Conservation (phyloP, 2,888 invertebrate genomes). For the Meteorus colon region DNA sequence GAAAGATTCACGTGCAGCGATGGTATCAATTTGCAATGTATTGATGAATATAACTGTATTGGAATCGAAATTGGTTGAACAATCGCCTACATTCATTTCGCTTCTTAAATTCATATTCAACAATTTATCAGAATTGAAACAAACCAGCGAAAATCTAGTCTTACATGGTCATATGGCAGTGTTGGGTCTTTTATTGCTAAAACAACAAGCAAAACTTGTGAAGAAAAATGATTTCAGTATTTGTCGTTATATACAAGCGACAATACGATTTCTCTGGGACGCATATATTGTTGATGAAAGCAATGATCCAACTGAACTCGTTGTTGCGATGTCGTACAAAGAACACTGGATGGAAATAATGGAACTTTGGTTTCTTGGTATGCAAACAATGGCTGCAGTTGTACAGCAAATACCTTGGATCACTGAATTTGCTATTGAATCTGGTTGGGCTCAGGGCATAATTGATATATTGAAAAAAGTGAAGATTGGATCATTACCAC, state of each 20-base stretch:
- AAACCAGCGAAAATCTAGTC: conserved; percentile 87
- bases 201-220: conserved; percentile 87
- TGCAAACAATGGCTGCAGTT: conserved; percentile 92
- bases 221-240: conserved; percentile 93
- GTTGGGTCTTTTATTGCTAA: conserved; percentile 86
- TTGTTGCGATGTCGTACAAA: conserved; percentile 89
- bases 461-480: conserved; percentile 87
- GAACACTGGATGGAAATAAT: conserved; percentile 92
- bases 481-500: conserved; percentile 85
- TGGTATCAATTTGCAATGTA: conserved; percentile 92
- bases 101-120: conserved; percentile 90
- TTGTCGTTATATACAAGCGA: conserved; percentile 90
- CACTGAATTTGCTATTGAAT: conserved; percentile 92
- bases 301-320: conserved; percentile 86
- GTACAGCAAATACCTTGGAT: conserved; percentile 90
- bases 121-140: conserved; percentile 88
- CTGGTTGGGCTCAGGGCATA: conserved; percentile 95
- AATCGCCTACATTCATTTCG: conserved; percentile 84
- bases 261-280: conserved; percentile 94
- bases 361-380: conserved; percentile 94
- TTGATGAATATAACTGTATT: conserved; percentile 94
- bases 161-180: conserved; percentile 90
- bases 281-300: conserved; percentile 93
- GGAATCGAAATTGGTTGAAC: conserved; percentile 88
- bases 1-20: conserved; percentile 88